Evolutionary conservation across 92 coral and sea anemone species (phyloP), one percentile per base, ranked within the genome.

Genomic region (Heteractis magnifica): DNA sequence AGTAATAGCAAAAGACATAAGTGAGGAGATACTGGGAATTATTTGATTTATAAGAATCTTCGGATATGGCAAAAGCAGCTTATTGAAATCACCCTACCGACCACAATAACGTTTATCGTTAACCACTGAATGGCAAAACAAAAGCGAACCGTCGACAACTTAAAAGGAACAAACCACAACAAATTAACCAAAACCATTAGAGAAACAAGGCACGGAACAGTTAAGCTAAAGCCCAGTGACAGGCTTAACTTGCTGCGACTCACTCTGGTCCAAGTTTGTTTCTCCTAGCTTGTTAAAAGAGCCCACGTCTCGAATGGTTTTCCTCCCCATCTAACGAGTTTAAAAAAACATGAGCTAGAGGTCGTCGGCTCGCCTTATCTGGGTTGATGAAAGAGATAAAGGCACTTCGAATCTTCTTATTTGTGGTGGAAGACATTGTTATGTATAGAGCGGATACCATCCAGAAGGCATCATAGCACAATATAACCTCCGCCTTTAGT

Each of bases 281-380:
- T 49, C 65, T 52, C 6, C 44, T 51, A 76, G 79, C 49, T 76
- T 52, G 79, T 52, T 76, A 50, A 76, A 52, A 13, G 58, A 76
- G 6, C 55, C 44, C 44, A 2, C 52, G 18, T 52, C 14, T 23
- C 58, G 59, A 76, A 23, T 41, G 50, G 58, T 21, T 76, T 51
- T 20, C 62, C 6, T 3, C 58, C 48, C 2, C 48, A 3, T 52
- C 58, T 76, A 76, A 76, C 58, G 49, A 52, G 79, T n/a, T 76
- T 76, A 20, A 76, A 20, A 51, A 52, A 76, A 62, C 78, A 76
- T 76, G 59, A 55, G 79, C n/a, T 51, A 76, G 79, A 52, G 79
- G 26, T 64, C 60, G 60, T 76, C 79, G 58, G 79, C 44, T 10
- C 14, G 79, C 8, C 44, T 76, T 52, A 76, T 20, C 79, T 18